Base-by-base conservation (phyloP, 2,888 invertebrate species). In the Phlogophora meticulosa region DNA sequence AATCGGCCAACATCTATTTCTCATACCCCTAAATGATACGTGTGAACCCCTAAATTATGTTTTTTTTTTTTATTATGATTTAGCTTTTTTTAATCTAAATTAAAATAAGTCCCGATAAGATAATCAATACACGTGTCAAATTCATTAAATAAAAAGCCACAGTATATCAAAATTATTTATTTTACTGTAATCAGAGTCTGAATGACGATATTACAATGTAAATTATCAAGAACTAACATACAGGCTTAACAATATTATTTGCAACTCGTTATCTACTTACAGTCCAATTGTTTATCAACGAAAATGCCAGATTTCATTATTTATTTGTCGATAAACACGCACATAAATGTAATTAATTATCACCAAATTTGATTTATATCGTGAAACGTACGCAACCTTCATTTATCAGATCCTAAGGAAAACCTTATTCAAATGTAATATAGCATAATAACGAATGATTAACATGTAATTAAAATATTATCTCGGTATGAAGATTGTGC, bases 111-210 rank as follows among this genome's bases (percentile, higher is more conserved):
- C 17, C 17, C 4, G 10, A 15, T 15, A 17, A 17, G 24, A 9
- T 13, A 40, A 9, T 24, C 7, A 4, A 24, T 7, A 2, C n/a
- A 40, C n/a, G 22, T 17, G 5, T 13, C 4, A 11, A 17, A 17
- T 17, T 24, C 13, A 17, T 20, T 13, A 42, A 73, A 62, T 43
- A 24, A 80, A 70, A 65, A 0, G 59, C 46, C 46, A 22, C 48
- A 46, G 11, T 61, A 56, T 76, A 61, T 66, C 62, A 80, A 80
- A 80, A 80, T 61, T 72, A 70, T 61, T 67, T 45, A 65, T 64
- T 71, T 78, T 72, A 83, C 69, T 83, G 66, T 78, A 65, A 78
- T 57, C 51, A 42, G 63, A 62, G 51, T 70, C 62, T 59, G 72
- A 60, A 69, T 57, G 53, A 74, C 34, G 45, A 65, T 74, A 49